A percentile compares a stretch with the other conserved stretches of the same genome.
Conservation (phyloP, 2,888 invertebrate genomes). For the Heliconius ismenius region DNA sequence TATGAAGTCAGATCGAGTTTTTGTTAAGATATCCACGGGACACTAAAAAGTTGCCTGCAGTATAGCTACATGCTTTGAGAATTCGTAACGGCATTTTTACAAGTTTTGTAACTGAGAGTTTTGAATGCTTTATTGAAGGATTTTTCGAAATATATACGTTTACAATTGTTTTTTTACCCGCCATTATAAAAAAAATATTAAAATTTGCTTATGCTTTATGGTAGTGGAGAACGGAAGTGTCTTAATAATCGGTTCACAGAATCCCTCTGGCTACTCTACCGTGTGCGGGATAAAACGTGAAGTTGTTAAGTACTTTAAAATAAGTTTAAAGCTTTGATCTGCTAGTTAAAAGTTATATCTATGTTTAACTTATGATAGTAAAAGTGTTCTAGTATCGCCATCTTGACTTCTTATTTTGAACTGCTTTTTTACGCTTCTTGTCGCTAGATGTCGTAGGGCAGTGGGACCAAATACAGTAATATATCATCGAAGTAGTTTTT, state of each 20-base stretch:
- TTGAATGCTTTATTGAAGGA: not conserved
- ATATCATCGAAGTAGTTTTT: not conserved
- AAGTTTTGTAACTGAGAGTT: conserved; percentile 25
- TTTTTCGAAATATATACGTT: not conserved
- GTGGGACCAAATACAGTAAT: not conserved
- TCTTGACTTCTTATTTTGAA: conserved; percentile 30
- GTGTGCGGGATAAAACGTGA: too few relatives aligned
- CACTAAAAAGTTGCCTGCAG: conserved; percentile 40
- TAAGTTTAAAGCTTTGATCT: not conserved
- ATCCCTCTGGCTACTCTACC: too few relatives aligned
- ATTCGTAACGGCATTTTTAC: conserved; percentile 38
- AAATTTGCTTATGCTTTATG: not conserved
- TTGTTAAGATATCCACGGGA: conserved; percentile 41
- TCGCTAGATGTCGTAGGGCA: conserved; percentile 37
- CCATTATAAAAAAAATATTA: not conserved
- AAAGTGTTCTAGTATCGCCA: conserved; percentile 34
- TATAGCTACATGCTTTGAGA: conserved; percentile 30
- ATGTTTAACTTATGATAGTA: not conserved
- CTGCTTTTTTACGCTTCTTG: conserved; percentile 16
- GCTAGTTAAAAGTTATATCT: not conserved
- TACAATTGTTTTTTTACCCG: not conserved
- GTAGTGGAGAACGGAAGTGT: not conserved
- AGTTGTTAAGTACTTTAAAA: not conserved
- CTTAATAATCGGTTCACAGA: too few relatives aligned
- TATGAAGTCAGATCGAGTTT: conserved; percentile 48